Conservation (phyloP, 2,113 vertebrate genomes). For the Odobenus rosmarus region DNA sequence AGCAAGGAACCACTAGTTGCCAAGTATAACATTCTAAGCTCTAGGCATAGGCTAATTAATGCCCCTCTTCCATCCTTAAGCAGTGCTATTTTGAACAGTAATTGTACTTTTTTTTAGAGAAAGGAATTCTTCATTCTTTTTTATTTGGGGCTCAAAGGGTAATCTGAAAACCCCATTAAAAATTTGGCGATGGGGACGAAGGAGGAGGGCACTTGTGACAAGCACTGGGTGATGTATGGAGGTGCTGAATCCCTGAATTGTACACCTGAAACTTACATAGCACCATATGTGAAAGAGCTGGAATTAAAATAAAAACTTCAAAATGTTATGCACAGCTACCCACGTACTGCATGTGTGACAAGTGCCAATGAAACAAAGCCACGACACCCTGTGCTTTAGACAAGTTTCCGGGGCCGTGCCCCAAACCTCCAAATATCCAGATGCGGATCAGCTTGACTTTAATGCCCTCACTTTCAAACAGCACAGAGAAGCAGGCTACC, state of each 20-base stretch:
- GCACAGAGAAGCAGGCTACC: neutral
- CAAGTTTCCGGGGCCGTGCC: neutral
- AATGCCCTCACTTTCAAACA: neutral
- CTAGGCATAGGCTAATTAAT: neutral
- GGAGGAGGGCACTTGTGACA: neutral
- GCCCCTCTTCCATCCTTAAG: neutral
- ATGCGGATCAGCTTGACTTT: neutral
- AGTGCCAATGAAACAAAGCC: neutral
- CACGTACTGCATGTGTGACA: neutral
- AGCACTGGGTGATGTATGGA: neutral
- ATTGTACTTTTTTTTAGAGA: neutral
- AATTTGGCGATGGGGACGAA: neutral
- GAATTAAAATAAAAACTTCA: neutral
- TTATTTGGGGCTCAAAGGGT: neutral
- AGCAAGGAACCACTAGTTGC: neutral
- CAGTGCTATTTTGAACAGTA: constrained; percentile 3
- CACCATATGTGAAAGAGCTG: neutral
- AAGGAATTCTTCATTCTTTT: neutral
- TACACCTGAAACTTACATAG: neutral
- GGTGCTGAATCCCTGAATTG: neutral
- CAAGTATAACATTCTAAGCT: neutral
- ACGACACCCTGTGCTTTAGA: neutral
- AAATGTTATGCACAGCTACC: neutral
- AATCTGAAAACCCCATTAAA: constrained; percentile 11
- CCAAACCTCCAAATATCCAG: neutral